Evolutionary conservation across 1,140 invertebrate species (phyloP), one percentile per base, ranked within the genome.

Genomic region (Chelonus insularis): DNA sequence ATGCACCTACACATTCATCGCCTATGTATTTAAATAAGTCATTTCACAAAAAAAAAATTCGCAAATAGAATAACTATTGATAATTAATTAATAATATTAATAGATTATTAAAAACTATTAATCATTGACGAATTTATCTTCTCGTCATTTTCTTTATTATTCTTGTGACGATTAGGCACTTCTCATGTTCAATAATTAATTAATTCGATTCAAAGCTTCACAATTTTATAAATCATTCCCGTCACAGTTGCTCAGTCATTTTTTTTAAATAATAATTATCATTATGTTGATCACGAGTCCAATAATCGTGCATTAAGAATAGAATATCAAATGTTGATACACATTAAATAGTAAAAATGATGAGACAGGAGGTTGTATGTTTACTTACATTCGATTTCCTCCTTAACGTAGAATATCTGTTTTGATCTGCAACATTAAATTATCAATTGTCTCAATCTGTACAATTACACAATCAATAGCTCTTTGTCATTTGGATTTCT

Each of bases 151-250:
- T 54, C 8, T 1, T 56, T 36, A 20, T 56, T 39, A 34, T 47
- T 57, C 21, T 50, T 29, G 14, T 43, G 60, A 62, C 32, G 39
- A 59, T 62, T 62, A 65, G 59, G 59, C 63, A 62, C 60, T 65
- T 65, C 59, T 45, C 57, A 7, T 50, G n/a, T 48, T 59, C 14
- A 50, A 25, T 39, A 18, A 11, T 16, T 23, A 23, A 11, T 54
- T 39, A 4, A 39, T 2, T 12, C 37, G 37, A 20, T n/a, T 47
- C 16, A 0, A 20, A 51, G 4, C 29, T 51, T n/a, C 12, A 14
- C 12, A 7, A 51, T 25, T 51, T 32, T 4, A 16, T 45, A 45
- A 18, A 18, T 16, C 20, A 16, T 18, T 18, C 8, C 14, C 18
- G 16, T 9, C 9, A 9, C 20, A 0, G 11, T 8, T 45, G 1